These are phyloP conservation scores for Ormyrus pomaceus DNA, from an alignment of 2,888 invertebrate genomes.

Conservation along the genomic window DNA sequence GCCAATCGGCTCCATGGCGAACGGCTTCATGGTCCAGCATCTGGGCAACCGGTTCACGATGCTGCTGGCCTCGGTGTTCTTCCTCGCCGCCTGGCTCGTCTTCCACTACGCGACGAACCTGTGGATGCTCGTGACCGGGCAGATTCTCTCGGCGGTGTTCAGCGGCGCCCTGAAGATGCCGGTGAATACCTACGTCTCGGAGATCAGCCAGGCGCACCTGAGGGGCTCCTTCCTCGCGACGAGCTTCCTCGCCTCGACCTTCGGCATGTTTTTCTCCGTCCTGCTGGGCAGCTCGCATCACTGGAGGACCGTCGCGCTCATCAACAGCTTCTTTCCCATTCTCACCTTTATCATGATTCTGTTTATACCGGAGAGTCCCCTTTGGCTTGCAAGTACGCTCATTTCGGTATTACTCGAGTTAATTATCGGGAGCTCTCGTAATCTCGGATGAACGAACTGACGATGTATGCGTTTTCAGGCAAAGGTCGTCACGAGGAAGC, in stretches of 20 bases:
- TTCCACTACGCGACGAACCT: constrained; percentile 25
- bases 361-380: constrained; percentile 43
- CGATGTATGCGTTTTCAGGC: not conserved
- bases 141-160: not conserved
- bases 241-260: constrained; percentile 18
- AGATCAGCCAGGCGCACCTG: constrained; percentile 37
- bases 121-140: not conserved
- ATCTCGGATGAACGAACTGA: too few species aligned
- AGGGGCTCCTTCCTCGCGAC: constrained; percentile 35
- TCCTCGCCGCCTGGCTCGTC: constrained; percentile 22
- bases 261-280: constrained; percentile 41
- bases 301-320: constrained; percentile 41
- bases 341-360: constrained; percentile 2
- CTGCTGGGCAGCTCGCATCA: constrained; percentile 28
- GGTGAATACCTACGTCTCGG: constrained; percentile 36
- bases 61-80: constrained; percentile 12
- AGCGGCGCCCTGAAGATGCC: constrained; percentile 30
- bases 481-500: constrained; percentile 41
- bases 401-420: too few species aligned
- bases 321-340: constrained; percentile 32
- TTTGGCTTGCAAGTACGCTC: constrained; percentile 48
- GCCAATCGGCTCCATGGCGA: constrained; percentile 37
- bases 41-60: constrained; percentile 33
- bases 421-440: too few species aligned
- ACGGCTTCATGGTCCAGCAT: constrained; percentile 26